phyloP scores from a whole-genome alignment of 2,113 vertebrate genomes.

The Lampris megalopsis region DNA sequence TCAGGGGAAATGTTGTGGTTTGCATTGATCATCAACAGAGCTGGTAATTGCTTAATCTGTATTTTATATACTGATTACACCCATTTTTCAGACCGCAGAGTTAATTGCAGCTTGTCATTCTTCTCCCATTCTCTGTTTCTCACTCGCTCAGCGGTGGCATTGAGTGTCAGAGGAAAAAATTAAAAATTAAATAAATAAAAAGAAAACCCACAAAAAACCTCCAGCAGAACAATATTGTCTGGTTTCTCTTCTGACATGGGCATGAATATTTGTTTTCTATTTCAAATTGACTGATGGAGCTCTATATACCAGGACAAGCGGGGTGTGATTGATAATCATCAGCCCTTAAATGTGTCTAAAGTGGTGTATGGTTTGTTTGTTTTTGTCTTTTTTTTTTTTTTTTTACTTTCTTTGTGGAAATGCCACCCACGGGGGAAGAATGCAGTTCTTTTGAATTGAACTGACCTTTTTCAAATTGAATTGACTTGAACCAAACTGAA shows the following conservation, averaged over 20 bases:
- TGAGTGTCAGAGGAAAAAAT: constrained; percentile 9
- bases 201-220: no score
- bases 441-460: no score
- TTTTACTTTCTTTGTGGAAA: neutral
- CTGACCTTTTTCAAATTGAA: no score
- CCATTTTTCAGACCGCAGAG: constrained; percentile 51
- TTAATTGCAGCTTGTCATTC: constrained; percentile 52
- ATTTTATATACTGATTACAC: constrained; percentile 57
- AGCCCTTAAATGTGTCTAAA: neutral
- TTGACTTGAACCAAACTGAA: no score
- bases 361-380: neutral
- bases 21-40: constrained; percentile 30
- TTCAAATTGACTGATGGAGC: neutral
- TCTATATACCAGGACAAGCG: neutral
- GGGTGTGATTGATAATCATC: neutral
- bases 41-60: constrained; percentile 45
- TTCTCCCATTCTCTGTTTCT: constrained; percentile 2
- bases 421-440: neutral
- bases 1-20: neutral
- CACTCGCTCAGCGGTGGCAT: neutral
- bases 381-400: neutral
- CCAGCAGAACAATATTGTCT: no score
- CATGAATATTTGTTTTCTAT: neutral
- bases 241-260: neutral
- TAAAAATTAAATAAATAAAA: no score